Percentiles rank a stretch among this genome's conserved stretches.
These are phyloP conservation scores for Hypomecis punctinalis DNA, from an alignment of 2,888 invertebrate species.

Conservation along the genomic window DNA sequence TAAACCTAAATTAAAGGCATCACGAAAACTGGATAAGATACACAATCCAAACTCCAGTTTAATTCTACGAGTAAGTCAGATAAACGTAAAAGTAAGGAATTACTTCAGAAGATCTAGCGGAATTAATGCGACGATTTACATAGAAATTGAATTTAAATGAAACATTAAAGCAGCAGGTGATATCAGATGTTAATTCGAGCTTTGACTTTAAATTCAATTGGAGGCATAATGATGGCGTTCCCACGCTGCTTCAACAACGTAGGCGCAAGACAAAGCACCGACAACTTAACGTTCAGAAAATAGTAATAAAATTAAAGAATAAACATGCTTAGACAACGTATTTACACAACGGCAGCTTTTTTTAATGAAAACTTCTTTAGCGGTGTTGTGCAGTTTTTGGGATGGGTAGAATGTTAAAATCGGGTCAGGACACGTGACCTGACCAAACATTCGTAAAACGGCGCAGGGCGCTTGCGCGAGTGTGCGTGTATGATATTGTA, in stretches of 20 bases:
- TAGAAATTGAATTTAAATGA: slow-evolving; percentile 26
- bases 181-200: slow-evolving; percentile 23
- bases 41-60: background rate
- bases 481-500: no score
- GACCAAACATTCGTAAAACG: no score
- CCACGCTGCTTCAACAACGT: slow-evolving; percentile 15
- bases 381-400: no score
- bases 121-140: slow-evolving; percentile 24
- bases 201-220: slow-evolving; percentile 29
- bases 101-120: background rate
- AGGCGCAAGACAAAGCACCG: background rate
- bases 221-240: slow-evolving; percentile 11
- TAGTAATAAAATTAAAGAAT: background rate
- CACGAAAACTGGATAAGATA: background rate
- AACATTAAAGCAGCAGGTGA: slow-evolving; percentile 29
- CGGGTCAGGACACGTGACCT: no score
- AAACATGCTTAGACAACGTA: no score
- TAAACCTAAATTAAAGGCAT: no score
- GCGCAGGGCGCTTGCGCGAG: no score
- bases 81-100: slow-evolving; percentile 11
- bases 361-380: no score
- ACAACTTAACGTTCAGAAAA: background rate
- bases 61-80: slow-evolving; percentile 8
- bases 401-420: no score
- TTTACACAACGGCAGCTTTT: no score